These are phyloP conservation scores for Sitobion miscanthi DNA, from an alignment of 1,140 invertebrate genomes.

Conservation along the genomic window DNA sequence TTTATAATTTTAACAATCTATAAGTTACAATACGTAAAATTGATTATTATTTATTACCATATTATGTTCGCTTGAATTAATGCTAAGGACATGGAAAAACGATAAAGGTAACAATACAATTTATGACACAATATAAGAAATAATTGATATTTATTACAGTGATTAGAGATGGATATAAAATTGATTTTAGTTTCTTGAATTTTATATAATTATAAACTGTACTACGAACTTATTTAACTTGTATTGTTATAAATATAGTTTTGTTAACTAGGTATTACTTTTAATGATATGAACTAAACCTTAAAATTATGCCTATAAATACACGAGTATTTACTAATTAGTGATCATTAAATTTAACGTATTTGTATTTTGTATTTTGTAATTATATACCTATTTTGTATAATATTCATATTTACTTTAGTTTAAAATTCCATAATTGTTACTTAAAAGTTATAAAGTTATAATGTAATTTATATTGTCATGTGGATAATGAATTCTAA, in stretches of 20 bases:
- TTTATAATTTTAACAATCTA: not conserved
- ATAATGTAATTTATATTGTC: no score
- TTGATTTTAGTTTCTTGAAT: not conserved
- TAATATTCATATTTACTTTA: not conserved
- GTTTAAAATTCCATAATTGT: not conserved
- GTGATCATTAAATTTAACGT: not conserved
- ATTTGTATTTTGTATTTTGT: not conserved
- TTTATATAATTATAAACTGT: not conserved
- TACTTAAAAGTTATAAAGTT: no score
- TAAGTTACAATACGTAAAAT: not conserved
- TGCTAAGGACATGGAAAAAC: not conserved
- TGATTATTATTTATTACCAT: no score
- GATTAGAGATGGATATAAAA: not conserved
- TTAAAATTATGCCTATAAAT: not conserved
- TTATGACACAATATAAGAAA: not conserved
- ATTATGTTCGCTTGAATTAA: no score
- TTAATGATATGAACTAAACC: not conserved
- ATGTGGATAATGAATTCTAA: not conserved
- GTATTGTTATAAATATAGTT: not conserved
- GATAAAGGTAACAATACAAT: not conserved
- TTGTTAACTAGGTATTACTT: not conserved
- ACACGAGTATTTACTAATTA: not conserved
- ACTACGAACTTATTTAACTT: not conserved
- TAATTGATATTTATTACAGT: not conserved
- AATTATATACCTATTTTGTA: no score